phyloP scores from a whole-genome alignment of 2,888 invertebrate species.

The Mycalesis mineus region DNA sequence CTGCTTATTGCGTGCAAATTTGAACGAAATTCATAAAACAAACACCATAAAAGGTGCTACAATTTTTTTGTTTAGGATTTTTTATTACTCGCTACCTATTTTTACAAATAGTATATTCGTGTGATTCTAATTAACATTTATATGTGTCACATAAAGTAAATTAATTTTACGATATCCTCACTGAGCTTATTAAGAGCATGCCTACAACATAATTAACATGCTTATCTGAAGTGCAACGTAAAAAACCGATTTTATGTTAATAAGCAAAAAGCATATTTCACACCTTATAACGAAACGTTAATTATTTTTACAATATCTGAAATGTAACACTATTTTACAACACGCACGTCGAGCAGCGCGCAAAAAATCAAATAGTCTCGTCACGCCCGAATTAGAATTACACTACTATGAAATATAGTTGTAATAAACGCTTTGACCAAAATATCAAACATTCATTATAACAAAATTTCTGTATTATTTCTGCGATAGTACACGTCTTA shows the following conservation, averaged over 20 bases:
- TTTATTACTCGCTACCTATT: not conserved
- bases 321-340: not conserved
- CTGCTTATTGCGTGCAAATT: too few relatives aligned
- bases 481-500: too few relatives aligned
- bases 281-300: not conserved
- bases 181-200: too few relatives aligned
- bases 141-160: too few relatives aligned
- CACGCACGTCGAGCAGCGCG: constrained; percentile 1
- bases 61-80: not conserved
- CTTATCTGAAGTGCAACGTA: too few relatives aligned
- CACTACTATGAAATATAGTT: constrained; percentile 20
- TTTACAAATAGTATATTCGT: not conserved
- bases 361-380: constrained; percentile 9
- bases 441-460: too few relatives aligned
- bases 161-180: too few relatives aligned
- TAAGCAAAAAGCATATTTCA: too few relatives aligned
- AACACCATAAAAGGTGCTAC: not conserved
- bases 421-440: constrained; percentile 23
- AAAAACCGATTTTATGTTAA: too few relatives aligned
- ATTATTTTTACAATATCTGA: not conserved
- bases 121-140: not conserved
- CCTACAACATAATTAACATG: too few relatives aligned
- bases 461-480: too few relatives aligned
- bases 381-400: constrained; percentile 35
- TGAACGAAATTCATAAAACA: too few relatives aligned